phyloP scores from a whole-genome alignment of 2,113 vertebrate genomes.

The Nymphicus hollandicus region DNA sequence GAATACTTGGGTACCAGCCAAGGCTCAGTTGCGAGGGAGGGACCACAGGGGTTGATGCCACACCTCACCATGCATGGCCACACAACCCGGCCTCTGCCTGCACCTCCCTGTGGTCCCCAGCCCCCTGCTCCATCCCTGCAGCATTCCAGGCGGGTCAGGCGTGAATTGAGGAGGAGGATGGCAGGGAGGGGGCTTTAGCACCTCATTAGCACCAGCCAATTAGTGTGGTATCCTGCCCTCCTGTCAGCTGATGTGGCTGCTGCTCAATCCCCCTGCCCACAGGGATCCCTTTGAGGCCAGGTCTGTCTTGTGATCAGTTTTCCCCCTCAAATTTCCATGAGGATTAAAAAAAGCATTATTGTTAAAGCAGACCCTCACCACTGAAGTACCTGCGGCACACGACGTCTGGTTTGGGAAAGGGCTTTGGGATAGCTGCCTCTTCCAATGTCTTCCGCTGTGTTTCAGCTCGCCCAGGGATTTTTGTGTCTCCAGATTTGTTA shows the following conservation, averaged over 20 bases:
- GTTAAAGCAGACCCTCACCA: neutral
- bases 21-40: neutral
- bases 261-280: neutral
- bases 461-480: neutral
- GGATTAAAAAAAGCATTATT: neutral
- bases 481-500: neutral
- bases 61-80: fast-evolving
- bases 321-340: neutral
- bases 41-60: neutral
- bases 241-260: neutral
- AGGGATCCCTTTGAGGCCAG: neutral
- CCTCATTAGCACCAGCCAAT: neutral
- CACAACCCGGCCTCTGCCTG: neutral
- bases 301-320: neutral
- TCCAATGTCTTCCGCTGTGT: neutral
- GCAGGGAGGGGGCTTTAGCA: neutral
- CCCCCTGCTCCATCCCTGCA: fast-evolving
- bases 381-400: neutral
- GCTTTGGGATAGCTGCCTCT: neutral
- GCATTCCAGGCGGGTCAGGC: neutral
- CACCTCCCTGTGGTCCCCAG: neutral
- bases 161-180: neutral
- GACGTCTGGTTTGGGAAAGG: neutral
- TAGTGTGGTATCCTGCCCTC: neutral
- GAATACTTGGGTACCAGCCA: neutral